Evolutionary conservation across 2,888 invertebrate genomes (phyloP), one percentile per base, ranked within the genome.

Genomic region (Lasioglossum zephyrum): DNA sequence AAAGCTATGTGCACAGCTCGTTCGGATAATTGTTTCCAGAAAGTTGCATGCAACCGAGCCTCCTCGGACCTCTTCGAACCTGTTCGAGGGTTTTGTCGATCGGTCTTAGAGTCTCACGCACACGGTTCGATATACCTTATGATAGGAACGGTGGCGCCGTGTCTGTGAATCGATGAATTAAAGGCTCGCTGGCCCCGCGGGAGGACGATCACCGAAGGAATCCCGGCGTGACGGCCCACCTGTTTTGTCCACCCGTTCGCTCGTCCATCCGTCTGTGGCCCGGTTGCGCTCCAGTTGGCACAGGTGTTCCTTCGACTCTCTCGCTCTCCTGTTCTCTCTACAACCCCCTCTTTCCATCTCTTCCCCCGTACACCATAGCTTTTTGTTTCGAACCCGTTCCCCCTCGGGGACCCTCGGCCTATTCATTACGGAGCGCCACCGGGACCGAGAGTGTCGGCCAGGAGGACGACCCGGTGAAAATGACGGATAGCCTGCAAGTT

Each of bases 271-370:
- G 91, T 91, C 90, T 89, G 89, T 87, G 87, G 89, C 90, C 92
- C 87, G 92, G 94, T 93, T 93, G 93, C 92, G 94, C 94, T 93
- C 94, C 94, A 94, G 94, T 94, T 94, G 94, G 94, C 94, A 94
- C 94, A 94, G 94, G 94, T 94, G 94, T 94, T 93, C 93, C 87
- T 92, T 93, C 89, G 91, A 89, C 91, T 89, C 72, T 77, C 74
- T 81, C 86, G 86, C 81, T 63, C 36, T 73, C 74, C 8, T 2
- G 6, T 22, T 53, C 53, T 53, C 53, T 53, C 22, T 53, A 9
- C 9, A 53, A 22, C 53, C 22, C 22, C 53, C 9, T 9, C 53
- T 53, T 8, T 8, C 1, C 53, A 22, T 8, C 53, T 8, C 78
- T 77, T 73, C 70, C 41, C 70, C 49, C 26, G 47, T 74, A 39